A percentile compares a stretch with the other conserved stretches of the same genome.
phyloP scores from a whole-genome alignment of 2,113 vertebrate genomes.

The Regulus satrapa region DNA sequence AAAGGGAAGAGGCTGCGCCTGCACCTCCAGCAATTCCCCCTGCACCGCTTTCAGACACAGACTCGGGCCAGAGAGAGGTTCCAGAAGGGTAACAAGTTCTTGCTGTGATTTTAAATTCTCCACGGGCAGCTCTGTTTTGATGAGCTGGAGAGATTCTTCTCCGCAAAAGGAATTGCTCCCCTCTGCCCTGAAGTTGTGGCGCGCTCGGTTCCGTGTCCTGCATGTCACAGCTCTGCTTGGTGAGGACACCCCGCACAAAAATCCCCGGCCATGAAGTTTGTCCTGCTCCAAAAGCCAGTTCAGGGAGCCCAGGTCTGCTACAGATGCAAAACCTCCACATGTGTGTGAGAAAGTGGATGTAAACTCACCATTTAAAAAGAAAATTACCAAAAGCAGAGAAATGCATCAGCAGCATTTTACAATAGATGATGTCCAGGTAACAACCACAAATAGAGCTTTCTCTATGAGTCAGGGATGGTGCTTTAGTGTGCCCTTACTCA shows the following conservation, averaged over 20 bases:
- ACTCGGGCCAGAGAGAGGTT: not conserved
- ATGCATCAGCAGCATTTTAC: not conserved
- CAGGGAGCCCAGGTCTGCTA: not conserved
- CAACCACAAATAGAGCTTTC: not conserved
- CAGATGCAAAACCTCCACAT: not conserved
- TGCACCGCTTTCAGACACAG: not conserved
- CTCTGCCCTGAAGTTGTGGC: not conserved
- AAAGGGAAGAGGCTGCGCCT: not conserved
- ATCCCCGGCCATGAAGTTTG: not conserved
- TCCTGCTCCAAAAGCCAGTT: not conserved
- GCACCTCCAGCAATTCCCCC: not conserved
- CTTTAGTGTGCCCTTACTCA: not conserved
- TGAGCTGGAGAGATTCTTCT: not conserved
- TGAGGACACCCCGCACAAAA: not conserved
- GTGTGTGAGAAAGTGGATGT: not conserved
- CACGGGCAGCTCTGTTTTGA: not conserved
- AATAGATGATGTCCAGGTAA: not conserved
- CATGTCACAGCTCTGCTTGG: not conserved
- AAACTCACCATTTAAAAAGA: not conserved
- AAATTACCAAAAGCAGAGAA: not conserved
- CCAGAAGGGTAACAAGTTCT: slow-evolving; percentile 29
- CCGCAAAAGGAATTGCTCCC: not conserved
- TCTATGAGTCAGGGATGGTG: not conserved
- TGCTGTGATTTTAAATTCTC: slow-evolving; percentile 28
- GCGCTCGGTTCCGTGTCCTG: not conserved